Evolutionary conservation across 2,888 invertebrate species (phyloP), one percentile per base, ranked within the genome.

Genomic region (Xiphydria camelus): DNA sequence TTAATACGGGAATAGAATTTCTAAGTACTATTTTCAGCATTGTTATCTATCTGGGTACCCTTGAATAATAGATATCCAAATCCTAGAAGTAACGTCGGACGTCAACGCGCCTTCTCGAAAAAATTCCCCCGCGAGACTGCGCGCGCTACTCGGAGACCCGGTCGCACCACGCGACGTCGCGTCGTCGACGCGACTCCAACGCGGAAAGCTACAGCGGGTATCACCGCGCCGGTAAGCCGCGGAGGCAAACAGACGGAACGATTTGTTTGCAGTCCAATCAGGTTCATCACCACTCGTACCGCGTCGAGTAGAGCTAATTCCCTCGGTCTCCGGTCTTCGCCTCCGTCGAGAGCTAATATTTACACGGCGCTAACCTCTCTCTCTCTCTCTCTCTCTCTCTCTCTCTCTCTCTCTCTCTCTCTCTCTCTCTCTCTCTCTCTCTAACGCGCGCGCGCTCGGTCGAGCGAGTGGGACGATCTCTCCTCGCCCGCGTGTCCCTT

Each of bases 201-300:
- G 15, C 29, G 6, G 29, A 29, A 9, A 29, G 14, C 25, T 17
- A 44, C 36, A 44, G 32, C 32, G 23, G 34, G 31, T 32, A 44
- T 44, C 44, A 31, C 33, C 9, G 10, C 31, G 25, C 36, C 21
- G 21, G 32, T 22, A 39, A 39, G 35, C 36, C 25, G 35, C 29
- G 26, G 33, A 40, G 38, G 22, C 14, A 35, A 29, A 46, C 29
- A 46, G 37, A 44, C 31, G 42, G 21, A 47, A 50, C 40, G 47
- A 50, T 52, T 52, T 52, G 52, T 49, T 52, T 47, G 49, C 45
- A 19, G 32, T 45, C 40, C 45, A 36, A 52, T 45, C 39, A 40
- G 34, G 33, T 45, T 45, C 45, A 40, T 45, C 45, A 40, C 32
- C 45, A 31, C 40, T 22, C 38, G 32, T 37, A 37, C 37, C 29